Base-by-base conservation (phyloP, 1,140 invertebrate genomes). In the Drosophila sp. region DNA sequence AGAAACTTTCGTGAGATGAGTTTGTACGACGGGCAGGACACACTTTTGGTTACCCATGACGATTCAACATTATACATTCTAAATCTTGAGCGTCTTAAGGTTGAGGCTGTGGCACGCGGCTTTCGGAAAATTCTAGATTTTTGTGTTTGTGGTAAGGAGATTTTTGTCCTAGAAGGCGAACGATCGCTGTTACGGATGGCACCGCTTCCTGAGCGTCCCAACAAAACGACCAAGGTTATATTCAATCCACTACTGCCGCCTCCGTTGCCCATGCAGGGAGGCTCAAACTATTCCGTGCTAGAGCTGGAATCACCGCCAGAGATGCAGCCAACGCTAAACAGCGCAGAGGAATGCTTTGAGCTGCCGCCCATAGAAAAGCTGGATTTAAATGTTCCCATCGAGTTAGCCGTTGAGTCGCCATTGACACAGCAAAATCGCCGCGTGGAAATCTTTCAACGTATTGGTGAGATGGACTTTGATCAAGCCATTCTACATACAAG, bases 21-120 rank as follows among this genome's bases (percentile, higher is more conserved):
- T 74, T 93, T 95, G 43, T 97, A 96, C 91, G 73, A 93, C 93
- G 59, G 95, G 95, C 25, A 94, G 38, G 95, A 96, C 14, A 94
- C 95, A 61, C 93, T 96, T 61, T 90, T 98, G 16, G 93, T 98
- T 7, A 96, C 96, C 0, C 95, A 96, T 91, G 95, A 95, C 91
- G 94, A 95, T 34, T 93, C 94, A 58, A 89, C 94, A 53, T 92
- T 98, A 8, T 96, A 96, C 80, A 93, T 98, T 11, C 91, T 98
- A 11, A 95, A 97, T 93, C 94, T 96, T 16, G 90, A 93, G 21
- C 91, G 93, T 11, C 90, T 94, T 7, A 92, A 92, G 13, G 93
- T 94, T 4, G 91, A 94, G 18, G 94, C 94, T 0, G 91, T 92
- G 5, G 90, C 93, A 9, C 92, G 83, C 29, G 92, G 92, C 27